Base-by-base conservation (phyloP, 2,888 invertebrate genomes). In the Ophion costatus region DNA sequence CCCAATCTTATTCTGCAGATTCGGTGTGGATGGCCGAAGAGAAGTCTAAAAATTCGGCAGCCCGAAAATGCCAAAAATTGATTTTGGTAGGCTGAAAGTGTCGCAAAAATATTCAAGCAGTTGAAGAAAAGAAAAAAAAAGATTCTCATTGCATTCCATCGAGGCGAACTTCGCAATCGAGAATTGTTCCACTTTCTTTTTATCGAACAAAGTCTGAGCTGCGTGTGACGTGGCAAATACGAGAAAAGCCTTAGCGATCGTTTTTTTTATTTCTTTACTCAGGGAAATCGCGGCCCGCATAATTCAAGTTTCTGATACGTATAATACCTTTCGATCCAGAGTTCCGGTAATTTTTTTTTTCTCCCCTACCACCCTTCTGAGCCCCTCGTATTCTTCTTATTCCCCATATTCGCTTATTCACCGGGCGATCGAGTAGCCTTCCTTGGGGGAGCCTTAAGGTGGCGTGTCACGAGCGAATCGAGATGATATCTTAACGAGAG, bases 401-500 rank as follows among this genome's bases (percentile, higher is more conserved):
- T 82, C 82, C 71, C 24, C 71, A 57, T 71, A 79, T 85, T 82
- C 82, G 79, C 67, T 80, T 80, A 82, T 82, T 76, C 81, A 75
- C 64, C 75, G 29, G 33, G 76, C 82, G 61, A 29, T 69, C 64
- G 17, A 51, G 63, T 57, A 24, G 14, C 17, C 67, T 45, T 45
- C 61, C 61, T 29, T 17, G 20, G 63, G 75, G 70, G 66, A 45
- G 79, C 61, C 63, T 85, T 45, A 80, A 81, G 77, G 80, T 85
- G 74, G 85, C 85, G 85, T 85, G 85, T 85, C 85, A 83, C 83
- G 83, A 83, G 85, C 85, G 85, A 83, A 85, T 85, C 85, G 83
- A 83, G 85, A 85, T 85, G 85, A 85, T 85, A 85, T 85, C 85
- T 85, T 83, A 83, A 82, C 83, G 85, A 83, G 85, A 82, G 85